Percentiles rank a stretch among this genome's conserved stretches.
Evolutionary conservation across 2,797 vertebrate genomes (phyloP).

Genomic region (Heliangelus exortis): DNA sequence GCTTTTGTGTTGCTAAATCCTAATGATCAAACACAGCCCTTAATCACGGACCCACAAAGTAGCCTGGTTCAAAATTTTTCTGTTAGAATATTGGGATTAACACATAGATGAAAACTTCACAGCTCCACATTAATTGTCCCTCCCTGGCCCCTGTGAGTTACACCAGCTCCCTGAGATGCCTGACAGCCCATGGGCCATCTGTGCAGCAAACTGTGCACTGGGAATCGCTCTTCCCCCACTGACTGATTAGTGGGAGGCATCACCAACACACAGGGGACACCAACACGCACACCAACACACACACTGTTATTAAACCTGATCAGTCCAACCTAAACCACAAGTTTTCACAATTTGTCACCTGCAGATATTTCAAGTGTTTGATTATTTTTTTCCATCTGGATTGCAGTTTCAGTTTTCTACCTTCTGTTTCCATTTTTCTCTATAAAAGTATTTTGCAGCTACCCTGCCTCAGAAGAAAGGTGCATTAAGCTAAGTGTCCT

Average conservation of each 20-base stretch:
- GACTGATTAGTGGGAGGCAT: neutral
- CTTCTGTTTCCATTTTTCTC: neutral
- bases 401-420: neutral
- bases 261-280: neutral
- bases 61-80: neutral
- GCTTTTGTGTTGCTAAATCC: neutral
- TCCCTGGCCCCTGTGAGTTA: neutral
- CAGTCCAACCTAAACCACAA: neutral
- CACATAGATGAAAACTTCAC: neutral
- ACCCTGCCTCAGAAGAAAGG: neutral
- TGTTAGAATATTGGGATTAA: neutral
- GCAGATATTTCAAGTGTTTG: neutral
- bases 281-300: too few relatives aligned
- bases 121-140: neutral
- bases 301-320: neutral
- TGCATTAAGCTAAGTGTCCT: neutral
- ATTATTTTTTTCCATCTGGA: neutral
- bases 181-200: neutral
- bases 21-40: neutral
- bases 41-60: neutral
- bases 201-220: neutral
- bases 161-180: neutral
- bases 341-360: neutral
- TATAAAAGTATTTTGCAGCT: neutral
- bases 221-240: neutral